Base-by-base conservation (phyloP, 2,797 vertebrate genomes). In the Hoplostethus atlanticus region DNA sequence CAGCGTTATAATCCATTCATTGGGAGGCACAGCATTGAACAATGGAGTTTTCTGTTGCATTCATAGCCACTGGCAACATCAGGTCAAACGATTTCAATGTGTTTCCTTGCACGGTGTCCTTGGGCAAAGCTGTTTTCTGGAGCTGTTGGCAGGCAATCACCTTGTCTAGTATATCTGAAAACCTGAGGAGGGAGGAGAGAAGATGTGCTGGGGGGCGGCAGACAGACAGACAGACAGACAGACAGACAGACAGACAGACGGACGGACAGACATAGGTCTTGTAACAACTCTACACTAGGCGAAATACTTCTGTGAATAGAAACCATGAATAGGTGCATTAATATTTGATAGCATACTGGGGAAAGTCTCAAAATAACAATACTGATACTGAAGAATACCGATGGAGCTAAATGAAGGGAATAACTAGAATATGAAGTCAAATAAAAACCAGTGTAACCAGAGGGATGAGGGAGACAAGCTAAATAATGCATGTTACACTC, bases 401-500 rank as follows among this genome's bases (percentile, higher is more conserved):
- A 50, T 21, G 17, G 8, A 56, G 21, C 9, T 40, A 6, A 62
- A 0, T 51, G 5, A 63, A 61, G 4, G 10, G 11, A 53, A 2
- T 1, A 58, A 10, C 51, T 31, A 46, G 30, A 57, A 2, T 6
- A 6, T 17, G 15, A 60, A 44, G 10, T 25, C 25, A 4, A 46
- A 47, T 48, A 25, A 6, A 48, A 25, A 31, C 3, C 50, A 34
- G 3, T 25, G 8, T 38, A 6, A 17, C 31, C n/a, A 58, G 40
- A 44, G 3, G 40, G 40, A 44, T 46, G 52, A 21, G 53, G 54
- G 1, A 48, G 5, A 12, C n/a, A 50, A 11, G 30, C 0, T 3
- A 31, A 40, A 77, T 79, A 83, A 62, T 15, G 53, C n/a, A 80
- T 66, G 82, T 66, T 74, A 86, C 75, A 92, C 85, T 87, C 12